Evolutionary conservation across 2,888 invertebrate genomes (phyloP).

Genomic region (Nomada fabriciana): DNA sequence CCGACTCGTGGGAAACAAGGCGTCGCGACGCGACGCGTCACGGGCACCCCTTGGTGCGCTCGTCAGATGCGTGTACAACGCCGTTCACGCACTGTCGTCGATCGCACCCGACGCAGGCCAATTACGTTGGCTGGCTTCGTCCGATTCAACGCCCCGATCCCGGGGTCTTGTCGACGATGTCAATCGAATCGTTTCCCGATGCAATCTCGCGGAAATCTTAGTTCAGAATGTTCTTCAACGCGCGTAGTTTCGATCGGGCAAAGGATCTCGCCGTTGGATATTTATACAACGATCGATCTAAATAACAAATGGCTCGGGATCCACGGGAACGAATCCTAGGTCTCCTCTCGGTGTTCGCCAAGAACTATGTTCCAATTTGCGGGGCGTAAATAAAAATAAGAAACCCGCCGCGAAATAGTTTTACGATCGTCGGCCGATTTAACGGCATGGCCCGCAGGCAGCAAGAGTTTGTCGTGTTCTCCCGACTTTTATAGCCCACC

Average conservation of each 20-base stretch:
- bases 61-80: slow-evolving; percentile 26
- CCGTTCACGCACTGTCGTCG: slow-evolving; percentile 46
- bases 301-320: neutral
- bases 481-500: slow-evolving; percentile 43
- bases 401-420: slow-evolving; percentile 28
- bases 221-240: neutral
- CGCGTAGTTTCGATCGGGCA: too few species aligned
- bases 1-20: slow-evolving; percentile 68
- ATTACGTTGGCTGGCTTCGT: slow-evolving; percentile 19
- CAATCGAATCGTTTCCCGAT: slow-evolving; percentile 47
- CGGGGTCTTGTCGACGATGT: slow-evolving; percentile 21
- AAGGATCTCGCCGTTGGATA: too few species aligned
- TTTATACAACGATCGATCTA: slow-evolving; percentile 1
- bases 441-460: neutral
- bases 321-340: neutral
- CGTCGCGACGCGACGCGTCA: slow-evolving; percentile 30
- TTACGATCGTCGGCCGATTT: slow-evolving; percentile 37
- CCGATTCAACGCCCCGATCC: slow-evolving; percentile 43
- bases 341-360: neutral
- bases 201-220: slow-evolving; percentile 20
- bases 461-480: slow-evolving; percentile 12
- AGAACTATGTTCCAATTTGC: slow-evolving; percentile 29
- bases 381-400: slow-evolving; percentile 38
- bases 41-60: slow-evolving; percentile 27
- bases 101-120: slow-evolving; percentile 28